Base-by-base conservation (phyloP, 2,888 invertebrate species). In the Syritta pipiens region DNA sequence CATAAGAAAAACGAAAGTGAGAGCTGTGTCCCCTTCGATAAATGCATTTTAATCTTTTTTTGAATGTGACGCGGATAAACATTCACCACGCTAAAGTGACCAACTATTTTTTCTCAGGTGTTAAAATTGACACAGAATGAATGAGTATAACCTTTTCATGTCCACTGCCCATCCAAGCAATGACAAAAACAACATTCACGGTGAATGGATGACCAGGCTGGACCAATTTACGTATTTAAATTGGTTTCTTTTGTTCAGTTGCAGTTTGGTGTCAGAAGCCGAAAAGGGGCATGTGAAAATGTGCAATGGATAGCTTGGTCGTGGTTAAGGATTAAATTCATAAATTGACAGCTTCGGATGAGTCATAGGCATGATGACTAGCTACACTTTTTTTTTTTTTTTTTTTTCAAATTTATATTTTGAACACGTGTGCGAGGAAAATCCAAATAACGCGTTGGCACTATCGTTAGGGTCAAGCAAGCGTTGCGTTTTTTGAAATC, bases 211-310 rank as follows among this genome's bases (percentile, higher is more conserved):
- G 51, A 30, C 30, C 53, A 59, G 24, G 55, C 65, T 60, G 53
- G 59, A 67, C 57, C 65, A 72, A 59, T 77, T 72, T 72, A 46
- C 32, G 24, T 60, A 60, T 65, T 77, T 72, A 77, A 77, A 77
- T 77, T 77, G 49, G 57, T 72, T 77, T 67, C 53, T 35, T 48
- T 77, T 72, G 65, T 77, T 63, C 6, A n/a, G 19, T 28, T 35
- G 19, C 19, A 49, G 32, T 22, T 51, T 55, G 35, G 17, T 30
- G 32, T 60, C 22, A 35, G 48, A 2, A 55, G 51, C 4, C 12
- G 57, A 63, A 19, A 63, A 28, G 72, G 40, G 59, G n/a, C n/a
- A n/a, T 37, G 57, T 14, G 57, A 4, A 3, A 26, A 32, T 24
- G 42, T 51, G 44, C 49, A 46, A 53, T 49, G 14, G 24, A 48